Base-by-base conservation (phyloP, 2,113 vertebrate genomes). In the Pao palembangensis region DNA sequence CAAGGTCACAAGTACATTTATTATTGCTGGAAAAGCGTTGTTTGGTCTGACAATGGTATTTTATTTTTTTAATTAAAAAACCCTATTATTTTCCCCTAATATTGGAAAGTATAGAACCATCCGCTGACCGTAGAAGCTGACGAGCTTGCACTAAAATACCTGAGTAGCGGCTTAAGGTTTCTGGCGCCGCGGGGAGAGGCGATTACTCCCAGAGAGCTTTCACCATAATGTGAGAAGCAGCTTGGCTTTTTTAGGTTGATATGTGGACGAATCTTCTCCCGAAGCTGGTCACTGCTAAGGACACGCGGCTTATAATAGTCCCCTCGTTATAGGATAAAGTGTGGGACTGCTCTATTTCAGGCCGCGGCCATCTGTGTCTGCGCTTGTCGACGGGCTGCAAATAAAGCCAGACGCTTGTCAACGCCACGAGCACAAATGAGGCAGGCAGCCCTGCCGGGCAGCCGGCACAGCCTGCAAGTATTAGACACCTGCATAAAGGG, bases 311-410 rank as follows among this genome's bases (percentile, higher is more conserved):
- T 85, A 81, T 87, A 85, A 88, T 84, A 88, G 81, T 72, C 63
- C 82, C 51, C 76, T 87, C 79, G 79, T 88, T 86, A 88, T 81
- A 62, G 85, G 84, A 88, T 87, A 80, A 88, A 82, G 76, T 61
- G 71, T 60, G 61, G 66, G 64, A 70, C 72, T 73, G 76, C 78
- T 82, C 81, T 89, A 86, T 87, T 89, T 89, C 71, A 81, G 71
- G 77, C 71, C 55, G 58, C 60, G 73, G 75, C 70, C 71, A 80
- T 82, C 79, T 81, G 67, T 76, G 79, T 85, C 80, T 87, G 82
- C 50, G 58, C 71, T 80, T 46, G 78, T 78, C 58, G 61, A 64
- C 66, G 53, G 52, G 68, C 80, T 85, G 73, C 77, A 86, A 87
- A 85, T 83, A 84, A 79, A 82, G 75, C 80, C 85, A 84, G 82